A percentile compares a stretch with the other conserved stretches of the same genome.
Evolutionary conservation across 2,113 vertebrate genomes (phyloP).

Genomic region (Rhinoptilus africanus): DNA sequence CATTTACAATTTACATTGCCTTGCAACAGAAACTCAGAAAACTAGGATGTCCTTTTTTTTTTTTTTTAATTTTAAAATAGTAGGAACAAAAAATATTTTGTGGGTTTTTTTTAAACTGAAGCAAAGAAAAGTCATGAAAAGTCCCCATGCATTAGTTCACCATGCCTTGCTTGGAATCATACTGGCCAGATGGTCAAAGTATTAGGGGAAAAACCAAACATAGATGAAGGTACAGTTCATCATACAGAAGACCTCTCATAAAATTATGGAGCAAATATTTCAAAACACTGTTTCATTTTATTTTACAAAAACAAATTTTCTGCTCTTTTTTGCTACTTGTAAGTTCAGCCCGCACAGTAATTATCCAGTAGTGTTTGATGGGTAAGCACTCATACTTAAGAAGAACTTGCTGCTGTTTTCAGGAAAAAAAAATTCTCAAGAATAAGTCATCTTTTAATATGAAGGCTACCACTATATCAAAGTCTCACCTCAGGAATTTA

Average conservation of each 20-base stretch:
- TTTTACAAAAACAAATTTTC: neutral
- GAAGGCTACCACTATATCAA: neutral
- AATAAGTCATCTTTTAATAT: neutral
- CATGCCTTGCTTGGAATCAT: neutral
- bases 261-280: neutral
- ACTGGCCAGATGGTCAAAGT: neutral
- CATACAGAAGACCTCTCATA: neutral
- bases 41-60: neutral
- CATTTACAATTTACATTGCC: neutral
- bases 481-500: neutral
- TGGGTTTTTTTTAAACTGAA: neutral
- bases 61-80: neutral
- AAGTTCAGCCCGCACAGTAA: neutral
- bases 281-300: neutral
- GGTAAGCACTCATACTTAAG: neutral
- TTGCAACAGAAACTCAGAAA: neutral
- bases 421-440: neutral
- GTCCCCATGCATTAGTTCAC: neutral
- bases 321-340: neutral
- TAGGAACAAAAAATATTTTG: neutral
- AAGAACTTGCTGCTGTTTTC: neutral
- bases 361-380: neutral
- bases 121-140: neutral
- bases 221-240: neutral
- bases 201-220: neutral